phyloP scores from a whole-genome alignment of 92 coral and sea anemone species.

The Phenganax marumi region DNA sequence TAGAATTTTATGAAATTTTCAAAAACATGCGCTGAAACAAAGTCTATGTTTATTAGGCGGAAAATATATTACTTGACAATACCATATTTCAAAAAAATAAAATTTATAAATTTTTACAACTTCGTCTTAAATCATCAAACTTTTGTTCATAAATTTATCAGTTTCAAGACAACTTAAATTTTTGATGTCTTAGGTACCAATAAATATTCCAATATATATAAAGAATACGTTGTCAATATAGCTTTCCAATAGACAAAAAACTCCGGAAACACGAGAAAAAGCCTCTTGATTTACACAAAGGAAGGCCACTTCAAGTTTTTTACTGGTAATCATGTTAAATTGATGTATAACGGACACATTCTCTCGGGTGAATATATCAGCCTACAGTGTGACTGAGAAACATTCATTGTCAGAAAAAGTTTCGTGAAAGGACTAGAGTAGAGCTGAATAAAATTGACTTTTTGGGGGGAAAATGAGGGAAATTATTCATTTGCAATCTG shows the following conservation, averaged over 20 bases:
- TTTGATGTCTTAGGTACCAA: too few relatives aligned
- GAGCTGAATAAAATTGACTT: background rate
- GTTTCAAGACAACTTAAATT: too few relatives aligned
- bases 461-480: conserved; percentile 63
- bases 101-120: too few relatives aligned
- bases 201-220: too few relatives aligned
- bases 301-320: background rate
- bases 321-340: background rate
- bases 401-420: background rate
- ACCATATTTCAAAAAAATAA: too few relatives aligned
- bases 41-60: too few relatives aligned
- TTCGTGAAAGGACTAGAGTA: background rate
- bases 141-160: too few relatives aligned
- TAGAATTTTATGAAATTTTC: too few relatives aligned
- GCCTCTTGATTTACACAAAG: background rate
- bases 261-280: conserved; percentile 9
- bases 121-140: too few relatives aligned
- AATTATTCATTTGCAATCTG: conserved; percentile 84
- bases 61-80: too few relatives aligned
- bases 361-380: background rate
- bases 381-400: background rate
- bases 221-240: background rate
- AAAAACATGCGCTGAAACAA: too few relatives aligned
- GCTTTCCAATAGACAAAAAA: background rate
- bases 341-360: background rate